Evolutionary conservation across 2,888 invertebrate genomes (phyloP), one percentile per base, ranked within the genome.

Genomic region (Crossocerus cetratus): DNA sequence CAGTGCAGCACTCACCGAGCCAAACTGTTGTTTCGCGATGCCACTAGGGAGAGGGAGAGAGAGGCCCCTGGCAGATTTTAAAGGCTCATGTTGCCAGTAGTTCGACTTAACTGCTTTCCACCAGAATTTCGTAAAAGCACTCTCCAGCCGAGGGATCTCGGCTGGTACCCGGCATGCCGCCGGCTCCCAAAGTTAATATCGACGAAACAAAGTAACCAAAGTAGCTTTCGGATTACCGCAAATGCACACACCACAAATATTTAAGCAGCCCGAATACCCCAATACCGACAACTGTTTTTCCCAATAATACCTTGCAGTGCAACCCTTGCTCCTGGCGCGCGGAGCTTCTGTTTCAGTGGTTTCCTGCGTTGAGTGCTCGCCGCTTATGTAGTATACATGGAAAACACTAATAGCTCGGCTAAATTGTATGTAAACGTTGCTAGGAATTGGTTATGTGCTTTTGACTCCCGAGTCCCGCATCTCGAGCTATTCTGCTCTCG

Each of bases 391-490:
- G 32, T 32, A 32, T 32, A 32, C 32, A 32, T 32, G 32, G 32
- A 32, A 32, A 32, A 32, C 8, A 32, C 32, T 32, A 32, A 32
- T 32, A 32, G 32, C 32, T 5, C 32, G 32, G 13, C 16, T 49
- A 49, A 16, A 49, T 49, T 14, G 16, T 49, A 49, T 16, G 49
- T 49, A 49, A 49, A 49, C 16, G n/a, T 49, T 49, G 59, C 58
- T 72, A 74, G 69, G 61, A 65, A 74, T 61, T 72, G 63, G 42
- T 43, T 22, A 42, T 44, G 60, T 55, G 56, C 67, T 66, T 67
- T 67, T 67, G 74, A 60, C 32, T 32, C 5, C 32, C 32, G 2
- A 32, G 32, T 8, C 32, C 32, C 8, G 61, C 43, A 43, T 49
- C 55, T 32, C 22, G 44, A 54, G 23, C 53, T 32, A 61, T 45